phyloP scores from a whole-genome alignment of 2,113 vertebrate genomes.

The Notarius lentiginosus region DNA sequence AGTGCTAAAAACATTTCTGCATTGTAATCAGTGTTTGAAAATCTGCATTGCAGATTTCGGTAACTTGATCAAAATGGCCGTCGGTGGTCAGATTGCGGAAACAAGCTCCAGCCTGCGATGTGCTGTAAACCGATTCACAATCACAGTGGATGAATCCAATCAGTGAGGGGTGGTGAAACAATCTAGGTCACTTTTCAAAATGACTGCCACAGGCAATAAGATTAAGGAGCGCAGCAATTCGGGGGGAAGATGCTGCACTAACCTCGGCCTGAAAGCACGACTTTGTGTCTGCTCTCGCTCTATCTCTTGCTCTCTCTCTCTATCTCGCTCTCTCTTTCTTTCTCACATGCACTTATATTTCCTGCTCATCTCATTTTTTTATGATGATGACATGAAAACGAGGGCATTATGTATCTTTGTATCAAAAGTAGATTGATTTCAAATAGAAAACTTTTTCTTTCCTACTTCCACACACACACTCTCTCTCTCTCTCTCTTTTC shows the following conservation, averaged over 20 bases:
- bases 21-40: constrained; percentile 29
- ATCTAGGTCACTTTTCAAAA: constrained; percentile 71
- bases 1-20: constrained; percentile 1
- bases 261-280: constrained; percentile 63
- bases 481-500: constrained; percentile 45
- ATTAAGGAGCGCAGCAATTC: constrained; percentile 65
- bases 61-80: constrained; percentile 49
- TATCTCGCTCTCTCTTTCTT: constrained; percentile 6
- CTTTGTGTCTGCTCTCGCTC: constrained; percentile 38
- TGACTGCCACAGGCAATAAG: constrained; percentile 71
- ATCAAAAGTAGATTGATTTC: constrained; percentile 69
- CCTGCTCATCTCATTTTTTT: constrained; percentile 50
- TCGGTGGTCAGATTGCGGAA: constrained; percentile 64
- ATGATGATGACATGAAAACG: constrained; percentile 48
- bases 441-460: constrained; percentile 48
- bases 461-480: constrained; percentile 9
- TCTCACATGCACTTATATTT: constrained; percentile 30
- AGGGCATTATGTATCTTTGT: constrained; percentile 58
- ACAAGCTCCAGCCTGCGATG: constrained; percentile 63
- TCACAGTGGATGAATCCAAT: constrained; percentile 71
- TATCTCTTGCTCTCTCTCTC: constrained; percentile 16
- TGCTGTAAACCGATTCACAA: constrained; percentile 67
- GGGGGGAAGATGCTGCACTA: constrained; percentile 57
- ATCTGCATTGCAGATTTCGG: constrained; percentile 34
- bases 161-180: constrained; percentile 59